These are phyloP conservation scores for Lathamus discolor DNA, from an alignment of 2,113 vertebrate genomes.

Conservation along the genomic window DNA sequence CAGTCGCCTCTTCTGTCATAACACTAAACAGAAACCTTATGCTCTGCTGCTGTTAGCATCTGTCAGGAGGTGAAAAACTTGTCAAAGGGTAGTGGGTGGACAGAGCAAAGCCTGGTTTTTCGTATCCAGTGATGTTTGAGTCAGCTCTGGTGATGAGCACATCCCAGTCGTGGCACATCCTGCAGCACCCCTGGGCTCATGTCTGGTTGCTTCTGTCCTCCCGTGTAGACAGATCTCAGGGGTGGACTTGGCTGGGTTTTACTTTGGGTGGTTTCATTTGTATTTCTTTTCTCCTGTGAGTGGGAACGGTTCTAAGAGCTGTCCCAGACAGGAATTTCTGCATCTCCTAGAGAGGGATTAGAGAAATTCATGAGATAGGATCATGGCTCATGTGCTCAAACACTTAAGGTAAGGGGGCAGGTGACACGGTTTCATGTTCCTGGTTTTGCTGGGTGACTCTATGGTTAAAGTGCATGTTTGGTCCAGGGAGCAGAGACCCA, in stretches of 20 bases:
- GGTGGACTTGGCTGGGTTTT: neutral
- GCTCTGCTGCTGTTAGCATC: neutral
- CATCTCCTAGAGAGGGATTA: neutral
- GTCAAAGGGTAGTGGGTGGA: neutral
- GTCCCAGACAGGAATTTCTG: neutral
- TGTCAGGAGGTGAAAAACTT: neutral
- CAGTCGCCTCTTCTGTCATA: neutral
- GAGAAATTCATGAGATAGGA: neutral
- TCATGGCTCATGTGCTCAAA: fast-evolving
- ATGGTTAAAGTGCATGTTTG: neutral
- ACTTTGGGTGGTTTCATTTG: neutral
- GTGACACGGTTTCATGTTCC: fast-evolving
- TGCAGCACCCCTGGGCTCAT: neutral
- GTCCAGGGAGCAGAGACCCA: neutral
- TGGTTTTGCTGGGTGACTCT: neutral
- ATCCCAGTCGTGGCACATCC: neutral
- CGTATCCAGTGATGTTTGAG: neutral
- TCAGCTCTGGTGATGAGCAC: neutral
- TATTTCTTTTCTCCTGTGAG: neutral
- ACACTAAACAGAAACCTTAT: neutral
- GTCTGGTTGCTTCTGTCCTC: neutral
- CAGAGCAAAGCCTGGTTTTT: neutral
- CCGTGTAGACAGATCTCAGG: neutral
- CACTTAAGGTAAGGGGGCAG: neutral
- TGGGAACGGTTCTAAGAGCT: neutral